These are phyloP conservation scores for Chrosomus eos DNA, from an alignment of 2,797 vertebrate genomes.

Conservation along the genomic window DNA sequence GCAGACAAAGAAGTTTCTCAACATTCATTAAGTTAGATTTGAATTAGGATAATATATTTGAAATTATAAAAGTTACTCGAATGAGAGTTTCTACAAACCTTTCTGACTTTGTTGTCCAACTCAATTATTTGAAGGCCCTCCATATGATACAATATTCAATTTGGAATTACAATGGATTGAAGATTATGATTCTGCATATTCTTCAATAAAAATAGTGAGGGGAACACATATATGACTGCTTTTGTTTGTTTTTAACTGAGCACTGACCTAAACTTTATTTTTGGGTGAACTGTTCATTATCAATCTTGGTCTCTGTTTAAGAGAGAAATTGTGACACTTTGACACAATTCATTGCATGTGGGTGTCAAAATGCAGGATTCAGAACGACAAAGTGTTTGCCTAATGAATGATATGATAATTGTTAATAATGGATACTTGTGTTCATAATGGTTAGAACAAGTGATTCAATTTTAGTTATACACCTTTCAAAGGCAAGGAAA, in stretches of 20 bases:
- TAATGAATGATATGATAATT: background rate
- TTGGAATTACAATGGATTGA: background rate
- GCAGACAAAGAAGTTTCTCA: background rate
- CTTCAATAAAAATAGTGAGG: background rate
- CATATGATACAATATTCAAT: background rate
- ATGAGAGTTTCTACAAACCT: too few species aligned
- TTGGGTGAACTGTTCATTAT: background rate
- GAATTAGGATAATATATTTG: background rate
- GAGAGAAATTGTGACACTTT: background rate
- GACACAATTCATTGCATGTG: background rate
- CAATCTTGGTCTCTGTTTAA: background rate
- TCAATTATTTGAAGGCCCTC: background rate
- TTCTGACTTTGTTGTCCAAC: background rate
- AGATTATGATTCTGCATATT: background rate
- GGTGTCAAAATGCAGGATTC: background rate
- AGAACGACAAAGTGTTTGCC: background rate
- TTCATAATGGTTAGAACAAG: background rate
- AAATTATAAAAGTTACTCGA: too few species aligned
- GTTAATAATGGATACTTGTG: conserved; percentile 2
- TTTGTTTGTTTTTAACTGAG: background rate
- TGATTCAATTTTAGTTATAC: conserved; percentile 1
- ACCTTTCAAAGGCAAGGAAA: conserved; percentile 19
- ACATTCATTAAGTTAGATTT: too few species aligned
- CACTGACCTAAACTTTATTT: background rate
- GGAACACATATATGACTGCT: background rate